Evolutionary conservation across 2,888 invertebrate genomes (phyloP), one percentile per base, ranked within the genome.

Genomic region (Merodon equestris): DNA sequence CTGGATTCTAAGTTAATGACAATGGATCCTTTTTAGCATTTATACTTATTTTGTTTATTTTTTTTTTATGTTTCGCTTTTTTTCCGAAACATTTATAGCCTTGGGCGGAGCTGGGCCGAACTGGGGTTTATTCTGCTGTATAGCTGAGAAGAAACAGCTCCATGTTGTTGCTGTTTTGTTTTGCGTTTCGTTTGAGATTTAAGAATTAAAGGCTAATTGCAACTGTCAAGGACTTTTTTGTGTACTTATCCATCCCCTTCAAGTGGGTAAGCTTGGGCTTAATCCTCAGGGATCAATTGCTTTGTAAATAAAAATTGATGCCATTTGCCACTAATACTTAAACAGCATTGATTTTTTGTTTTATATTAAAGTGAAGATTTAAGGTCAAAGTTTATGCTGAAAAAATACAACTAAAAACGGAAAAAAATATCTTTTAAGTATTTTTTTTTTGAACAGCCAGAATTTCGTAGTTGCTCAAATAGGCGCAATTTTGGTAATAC

Each of bases 1-100:
- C 68, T 56, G 79, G 68, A 74, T 42, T 70, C 74, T 51, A 60
- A 64, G 79, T 74, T 79, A 79, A 79, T 74, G 70, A 74, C 79
- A 74, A 74, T 74, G 68, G 79, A 74, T 64, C 70, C 79, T 63
- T 68, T 73, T 74, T 27, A 63, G 38, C 67, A 73, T 72, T 73
- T 63, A 51, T 61, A 51, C 38, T 64, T 45, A 50, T 66, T 73
- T 73, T 36, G 42, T 56, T 54, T 56, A 7, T 27, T 27, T 27
- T 27, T 40, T 40, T 40, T 40, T 40, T 40, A 5, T 3, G 5
- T 3, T 40, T 40, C 2, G n/a, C 47, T 47, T 48, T 36, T 50
- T 63, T 63, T 63, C 19, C 0, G 27, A 53, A n/a, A n/a, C n/a
- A 68, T 61, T 67, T n/a, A 54, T 47, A 38, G 57, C 61, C 57